Percentiles rank a stretch among this genome's conserved stretches.
phyloP scores from a whole-genome alignment of 2,797 vertebrate species.

The Calcarius lapponicus region DNA sequence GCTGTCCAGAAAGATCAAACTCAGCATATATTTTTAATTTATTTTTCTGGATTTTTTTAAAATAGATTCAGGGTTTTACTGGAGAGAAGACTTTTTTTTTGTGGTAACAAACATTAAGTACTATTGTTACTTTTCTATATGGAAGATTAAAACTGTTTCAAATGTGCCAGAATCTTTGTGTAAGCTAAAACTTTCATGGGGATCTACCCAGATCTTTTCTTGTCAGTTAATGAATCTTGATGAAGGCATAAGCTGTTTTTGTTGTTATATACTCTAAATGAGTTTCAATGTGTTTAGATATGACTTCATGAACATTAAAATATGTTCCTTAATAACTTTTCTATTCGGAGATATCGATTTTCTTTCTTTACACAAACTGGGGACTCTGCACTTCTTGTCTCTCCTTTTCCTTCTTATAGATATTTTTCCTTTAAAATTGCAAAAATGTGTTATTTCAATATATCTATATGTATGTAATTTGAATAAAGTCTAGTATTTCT shows the following conservation, averaged over 20 bases:
- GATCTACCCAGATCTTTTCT: background rate
- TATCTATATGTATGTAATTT: background rate
- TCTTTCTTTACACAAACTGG: background rate
- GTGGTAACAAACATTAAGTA: background rate
- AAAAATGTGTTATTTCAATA: background rate
- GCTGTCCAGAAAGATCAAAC: background rate
- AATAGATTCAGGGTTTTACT: background rate
- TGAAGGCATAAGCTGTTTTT: rapidly evolving
- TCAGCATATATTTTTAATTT: background rate
- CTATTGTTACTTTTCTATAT: background rate
- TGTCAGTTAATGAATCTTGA: background rate
- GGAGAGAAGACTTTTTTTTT: background rate
- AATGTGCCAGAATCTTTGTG: background rate
- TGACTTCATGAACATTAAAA: background rate
- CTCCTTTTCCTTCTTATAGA: background rate
- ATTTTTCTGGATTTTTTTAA: background rate
- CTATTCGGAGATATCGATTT: rapidly evolving
- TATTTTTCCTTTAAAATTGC: background rate
- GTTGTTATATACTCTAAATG: background rate
- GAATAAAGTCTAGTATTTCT: background rate
- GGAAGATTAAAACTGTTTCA: background rate
- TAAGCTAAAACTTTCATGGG: background rate
- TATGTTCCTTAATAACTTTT: background rate
- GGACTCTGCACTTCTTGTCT: background rate
- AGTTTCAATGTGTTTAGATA: background rate